A percentile compares a stretch with the other conserved stretches of the same genome.
phyloP scores from a whole-genome alignment of 2,797 vertebrate genomes.

The Aeoliscus strigatus region DNA sequence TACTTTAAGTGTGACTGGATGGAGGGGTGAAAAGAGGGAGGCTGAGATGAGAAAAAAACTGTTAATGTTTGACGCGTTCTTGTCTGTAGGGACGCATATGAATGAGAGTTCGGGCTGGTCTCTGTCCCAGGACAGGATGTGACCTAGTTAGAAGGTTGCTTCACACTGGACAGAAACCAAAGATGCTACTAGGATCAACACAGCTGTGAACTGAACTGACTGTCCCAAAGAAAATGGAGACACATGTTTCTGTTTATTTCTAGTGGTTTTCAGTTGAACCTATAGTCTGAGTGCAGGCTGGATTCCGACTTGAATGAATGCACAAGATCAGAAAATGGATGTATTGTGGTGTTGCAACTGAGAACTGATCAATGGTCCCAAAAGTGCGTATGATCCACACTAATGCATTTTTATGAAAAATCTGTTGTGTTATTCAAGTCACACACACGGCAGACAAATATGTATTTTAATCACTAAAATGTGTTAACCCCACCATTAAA shows the following conservation, averaged over 20 bases:
- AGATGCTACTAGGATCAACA: conserved; percentile 31
- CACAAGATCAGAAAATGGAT: too few relatives aligned
- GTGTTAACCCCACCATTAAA: conserved; percentile 33
- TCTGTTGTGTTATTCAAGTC: conserved; percentile 37
- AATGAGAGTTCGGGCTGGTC: conserved; percentile 38
- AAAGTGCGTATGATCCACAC: too few relatives aligned
- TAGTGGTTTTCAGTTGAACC: too few relatives aligned
- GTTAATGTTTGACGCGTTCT: conserved; percentile 49
- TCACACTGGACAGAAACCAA: conserved; percentile 49
- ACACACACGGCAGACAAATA: conserved; percentile 28
- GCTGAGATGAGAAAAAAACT: conserved; percentile 28
- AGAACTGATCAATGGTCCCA: too few relatives aligned
- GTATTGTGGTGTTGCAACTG: too few relatives aligned
- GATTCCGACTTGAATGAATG: too few relatives aligned
- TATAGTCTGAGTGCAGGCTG: too few relatives aligned
- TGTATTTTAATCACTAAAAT: conserved; percentile 37
- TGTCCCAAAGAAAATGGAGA: conserved; percentile 32
- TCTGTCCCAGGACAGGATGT: conserved; percentile 53
- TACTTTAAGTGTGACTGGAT: conserved; percentile 13
- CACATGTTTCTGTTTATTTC: too few relatives aligned
- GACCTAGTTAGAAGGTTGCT: conserved; percentile 53
- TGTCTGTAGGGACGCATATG: conserved; percentile 37
- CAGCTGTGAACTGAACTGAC: conserved; percentile 28
- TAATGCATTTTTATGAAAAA: too few relatives aligned
- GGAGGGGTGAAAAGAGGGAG: conserved; percentile 27